Evolutionary conservation across 2,888 invertebrate genomes (phyloP).

Genomic region (Diarsia brunnea): DNA sequence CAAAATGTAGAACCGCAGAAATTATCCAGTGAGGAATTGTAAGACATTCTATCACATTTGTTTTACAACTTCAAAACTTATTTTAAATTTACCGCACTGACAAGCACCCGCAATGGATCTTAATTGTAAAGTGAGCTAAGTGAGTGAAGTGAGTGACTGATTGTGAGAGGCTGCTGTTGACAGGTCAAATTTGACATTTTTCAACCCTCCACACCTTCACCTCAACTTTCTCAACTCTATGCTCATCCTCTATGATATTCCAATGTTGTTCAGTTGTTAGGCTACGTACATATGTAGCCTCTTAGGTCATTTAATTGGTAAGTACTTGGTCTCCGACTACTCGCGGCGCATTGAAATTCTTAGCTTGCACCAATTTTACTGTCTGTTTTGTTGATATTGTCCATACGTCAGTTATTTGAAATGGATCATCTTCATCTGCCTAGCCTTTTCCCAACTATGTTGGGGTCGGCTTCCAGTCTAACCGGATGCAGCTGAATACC

Average conservation of each 20-base stretch:
- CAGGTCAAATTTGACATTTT: constrained; percentile 1
- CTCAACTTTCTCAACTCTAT: background rate
- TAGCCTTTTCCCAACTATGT: too few relatives aligned
- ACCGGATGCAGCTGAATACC: too few relatives aligned
- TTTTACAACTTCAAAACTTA: constrained; percentile 12
- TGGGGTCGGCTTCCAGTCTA: too few relatives aligned
- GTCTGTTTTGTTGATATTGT: background rate
- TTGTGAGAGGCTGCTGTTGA: too few relatives aligned
- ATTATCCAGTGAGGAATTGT: constrained; percentile 91
- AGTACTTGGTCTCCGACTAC: background rate
- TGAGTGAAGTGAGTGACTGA: too few relatives aligned
- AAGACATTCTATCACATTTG: constrained; percentile 29
- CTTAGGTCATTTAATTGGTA: background rate
- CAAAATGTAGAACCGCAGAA: constrained; percentile 95
- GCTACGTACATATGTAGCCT: background rate
- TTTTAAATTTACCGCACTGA: constrained; percentile 61
- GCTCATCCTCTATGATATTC: background rate
- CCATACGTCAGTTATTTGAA: too few relatives aligned
- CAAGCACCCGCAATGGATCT: background rate
- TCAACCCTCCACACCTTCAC: background rate
- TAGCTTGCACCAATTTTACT: background rate
- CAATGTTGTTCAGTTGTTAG: background rate
- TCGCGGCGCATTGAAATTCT: background rate
- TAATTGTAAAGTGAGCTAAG: constrained; percentile 21
- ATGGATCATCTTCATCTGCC: too few relatives aligned